A percentile compares a stretch with the other conserved stretches of the same genome.
Conservation (phyloP, 2,113 vertebrate species). For the Onychostruthus taczanowskii region DNA sequence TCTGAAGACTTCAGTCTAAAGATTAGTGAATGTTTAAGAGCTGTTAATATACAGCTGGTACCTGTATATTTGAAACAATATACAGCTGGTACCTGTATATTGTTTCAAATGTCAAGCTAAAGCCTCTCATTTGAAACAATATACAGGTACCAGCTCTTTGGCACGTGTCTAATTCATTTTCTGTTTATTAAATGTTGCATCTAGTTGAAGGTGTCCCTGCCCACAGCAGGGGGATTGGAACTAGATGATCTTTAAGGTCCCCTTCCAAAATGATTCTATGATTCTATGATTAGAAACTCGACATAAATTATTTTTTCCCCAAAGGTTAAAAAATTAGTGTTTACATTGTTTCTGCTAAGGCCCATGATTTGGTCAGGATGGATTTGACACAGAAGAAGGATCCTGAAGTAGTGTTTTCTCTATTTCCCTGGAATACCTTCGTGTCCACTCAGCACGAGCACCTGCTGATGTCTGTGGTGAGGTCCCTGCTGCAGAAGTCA, state of each 20-base stretch:
- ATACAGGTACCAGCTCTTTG: background rate
- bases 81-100: no score
- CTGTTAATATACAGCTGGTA: no score
- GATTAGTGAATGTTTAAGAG: background rate
- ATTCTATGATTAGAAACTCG: background rate
- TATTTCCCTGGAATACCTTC: background rate
- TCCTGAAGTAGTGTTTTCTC: background rate
- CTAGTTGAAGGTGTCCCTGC: background rate
- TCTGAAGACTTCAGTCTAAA: background rate
- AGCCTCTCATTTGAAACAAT: background rate
- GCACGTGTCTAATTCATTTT: background rate
- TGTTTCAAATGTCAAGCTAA: background rate
- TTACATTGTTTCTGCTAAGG: background rate
- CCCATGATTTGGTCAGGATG: background rate
- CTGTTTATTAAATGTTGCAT: background rate
- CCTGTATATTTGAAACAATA: no score
- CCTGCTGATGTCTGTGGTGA: background rate
- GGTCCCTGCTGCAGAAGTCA: background rate
- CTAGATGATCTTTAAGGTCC: no score
- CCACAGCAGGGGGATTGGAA: accelerated
- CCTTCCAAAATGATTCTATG: background rate
- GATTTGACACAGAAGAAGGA: background rate
- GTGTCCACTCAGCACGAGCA: background rate
- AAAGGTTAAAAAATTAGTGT: background rate
- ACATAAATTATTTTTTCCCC: background rate